phyloP scores from a whole-genome alignment of 2,888 invertebrate genomes.

The Timema podura region DNA sequence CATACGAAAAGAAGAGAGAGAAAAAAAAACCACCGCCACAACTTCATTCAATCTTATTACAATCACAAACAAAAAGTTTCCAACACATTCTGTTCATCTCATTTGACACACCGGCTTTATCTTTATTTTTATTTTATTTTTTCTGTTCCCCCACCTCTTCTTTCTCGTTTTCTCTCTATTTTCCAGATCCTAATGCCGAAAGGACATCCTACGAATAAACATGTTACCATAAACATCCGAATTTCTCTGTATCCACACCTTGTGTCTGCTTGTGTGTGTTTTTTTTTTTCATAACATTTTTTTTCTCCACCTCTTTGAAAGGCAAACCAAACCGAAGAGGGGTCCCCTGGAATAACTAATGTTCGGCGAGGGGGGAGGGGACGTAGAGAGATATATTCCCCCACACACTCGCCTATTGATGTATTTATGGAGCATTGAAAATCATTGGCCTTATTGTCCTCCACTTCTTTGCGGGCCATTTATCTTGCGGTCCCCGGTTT shows the following conservation, averaged over 20 bases:
- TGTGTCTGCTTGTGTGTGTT: conserved; percentile 13
- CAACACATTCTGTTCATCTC: no score
- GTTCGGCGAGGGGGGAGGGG: conserved; percentile 8
- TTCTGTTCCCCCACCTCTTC: no score
- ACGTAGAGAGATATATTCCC: conserved; percentile 1
- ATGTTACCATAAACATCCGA: conserved; percentile 30
- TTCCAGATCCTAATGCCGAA: no score
- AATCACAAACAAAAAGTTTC: no score
- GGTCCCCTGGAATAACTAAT: background rate
- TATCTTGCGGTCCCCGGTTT: conserved; percentile 22
- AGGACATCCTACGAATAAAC: conserved; percentile 24
- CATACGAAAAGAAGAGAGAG: no score
- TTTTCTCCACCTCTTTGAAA: conserved; percentile 1
- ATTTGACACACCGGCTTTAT: no score
- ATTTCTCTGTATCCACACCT: conserved; percentile 30
- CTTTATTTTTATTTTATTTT: no score
- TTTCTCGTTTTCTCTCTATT: no score
- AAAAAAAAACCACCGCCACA: no score
- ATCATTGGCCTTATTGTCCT: conserved; percentile 29
- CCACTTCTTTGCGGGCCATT: conserved; percentile 16
- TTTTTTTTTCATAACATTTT: conserved; percentile 22
- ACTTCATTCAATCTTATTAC: no score
- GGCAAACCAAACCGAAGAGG: no score
- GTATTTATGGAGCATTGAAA: conserved; percentile 31
- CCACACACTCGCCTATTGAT: conserved; percentile 19